A percentile compares a stretch with the other conserved stretches of the same genome.
Evolutionary conservation across 2,113 vertebrate genomes (phyloP).

Genomic region (Bombycilla garrulus): DNA sequence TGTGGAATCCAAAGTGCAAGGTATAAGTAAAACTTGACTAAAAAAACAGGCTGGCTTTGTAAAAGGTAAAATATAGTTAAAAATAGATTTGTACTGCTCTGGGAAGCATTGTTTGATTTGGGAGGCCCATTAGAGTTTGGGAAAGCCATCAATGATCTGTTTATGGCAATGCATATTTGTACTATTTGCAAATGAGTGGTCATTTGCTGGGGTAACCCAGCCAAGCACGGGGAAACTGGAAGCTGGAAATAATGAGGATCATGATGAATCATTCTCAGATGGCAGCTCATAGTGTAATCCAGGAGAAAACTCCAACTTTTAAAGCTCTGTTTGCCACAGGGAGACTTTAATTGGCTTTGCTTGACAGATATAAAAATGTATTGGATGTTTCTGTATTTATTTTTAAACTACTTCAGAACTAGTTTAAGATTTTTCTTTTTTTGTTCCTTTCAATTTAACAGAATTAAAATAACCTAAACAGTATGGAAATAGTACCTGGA

Average conservation of each 20-base stretch:
- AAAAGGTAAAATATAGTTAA: background rate
- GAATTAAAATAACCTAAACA: background rate
- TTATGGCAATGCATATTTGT: background rate
- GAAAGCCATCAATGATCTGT: background rate
- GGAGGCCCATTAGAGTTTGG: background rate
- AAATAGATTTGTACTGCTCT: background rate
- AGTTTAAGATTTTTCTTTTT: background rate
- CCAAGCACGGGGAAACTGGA: background rate
- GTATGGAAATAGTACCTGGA: background rate
- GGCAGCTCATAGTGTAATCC: background rate
- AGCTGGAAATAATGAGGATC: conserved; percentile 4
- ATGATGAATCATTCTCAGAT: conserved; percentile 11
- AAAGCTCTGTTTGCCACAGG: background rate
- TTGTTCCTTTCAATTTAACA: background rate
- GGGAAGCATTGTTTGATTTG: background rate
- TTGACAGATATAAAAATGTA: background rate
- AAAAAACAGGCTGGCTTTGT: background rate
- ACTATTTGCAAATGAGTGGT: background rate
- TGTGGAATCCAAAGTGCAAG: background rate
- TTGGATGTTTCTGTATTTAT: background rate
- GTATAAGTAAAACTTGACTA: background rate
- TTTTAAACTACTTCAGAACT: background rate
- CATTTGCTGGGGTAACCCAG: background rate
- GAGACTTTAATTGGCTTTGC: conserved; percentile 9
- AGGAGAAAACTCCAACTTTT: background rate